Percentiles rank a stretch among this genome's conserved stretches.
These are phyloP conservation scores for Xenotilapia flavipinnis DNA, from an alignment of 2,113 vertebrate genomes.

Conservation along the genomic window DNA sequence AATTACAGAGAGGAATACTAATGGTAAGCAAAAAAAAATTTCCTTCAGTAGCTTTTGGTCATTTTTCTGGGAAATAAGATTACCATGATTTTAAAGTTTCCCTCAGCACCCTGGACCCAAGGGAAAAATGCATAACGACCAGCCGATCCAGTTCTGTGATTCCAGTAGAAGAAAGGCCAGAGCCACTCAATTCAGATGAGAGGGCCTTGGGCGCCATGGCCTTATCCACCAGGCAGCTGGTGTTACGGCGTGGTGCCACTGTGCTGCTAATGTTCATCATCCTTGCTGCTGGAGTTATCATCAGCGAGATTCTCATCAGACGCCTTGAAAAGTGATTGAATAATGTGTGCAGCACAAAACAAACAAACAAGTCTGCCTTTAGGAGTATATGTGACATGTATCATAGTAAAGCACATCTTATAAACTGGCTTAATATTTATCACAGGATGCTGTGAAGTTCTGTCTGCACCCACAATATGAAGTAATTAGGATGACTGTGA, in stretches of 20 bases:
- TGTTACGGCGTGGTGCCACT: constrained; percentile 48
- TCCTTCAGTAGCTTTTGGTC: not conserved
- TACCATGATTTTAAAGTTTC: not conserved
- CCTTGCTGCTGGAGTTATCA: constrained; percentile 50
- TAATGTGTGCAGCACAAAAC: not conserved
- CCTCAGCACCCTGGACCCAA: not conserved
- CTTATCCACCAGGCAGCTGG: constrained; percentile 56
- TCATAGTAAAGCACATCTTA: not conserved
- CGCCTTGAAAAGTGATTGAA: constrained; percentile 4
- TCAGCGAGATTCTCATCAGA: constrained; percentile 45
- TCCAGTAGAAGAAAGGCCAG: not conserved
- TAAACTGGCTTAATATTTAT: not conserved
- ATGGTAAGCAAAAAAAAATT: not conserved
- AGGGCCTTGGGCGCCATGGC: not conserved
- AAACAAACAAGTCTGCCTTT: not conserved
- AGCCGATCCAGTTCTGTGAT: not conserved
- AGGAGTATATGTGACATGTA: not conserved
- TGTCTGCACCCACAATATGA: not conserved
- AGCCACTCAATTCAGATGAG: not conserved
- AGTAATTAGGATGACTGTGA: not conserved
- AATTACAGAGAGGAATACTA: not conserved
- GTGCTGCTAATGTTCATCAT: constrained; percentile 57
- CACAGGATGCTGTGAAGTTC: not conserved
- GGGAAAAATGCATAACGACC: not conserved
- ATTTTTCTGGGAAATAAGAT: not conserved